Conservation (phyloP, 2,888 invertebrate species). For the Schizotus pectinicornis region DNA sequence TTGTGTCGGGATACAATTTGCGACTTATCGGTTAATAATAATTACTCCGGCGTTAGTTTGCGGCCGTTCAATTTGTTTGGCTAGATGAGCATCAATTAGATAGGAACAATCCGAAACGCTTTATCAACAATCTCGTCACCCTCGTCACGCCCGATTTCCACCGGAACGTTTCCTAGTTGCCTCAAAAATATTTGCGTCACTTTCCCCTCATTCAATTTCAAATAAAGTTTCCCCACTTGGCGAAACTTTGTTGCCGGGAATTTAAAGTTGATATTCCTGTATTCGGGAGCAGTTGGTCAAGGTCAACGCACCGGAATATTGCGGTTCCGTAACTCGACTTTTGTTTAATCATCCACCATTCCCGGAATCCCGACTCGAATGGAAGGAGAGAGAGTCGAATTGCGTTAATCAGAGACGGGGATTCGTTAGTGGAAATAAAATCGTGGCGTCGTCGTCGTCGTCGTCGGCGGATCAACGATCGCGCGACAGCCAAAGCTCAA, state of each 20-base stretch:
- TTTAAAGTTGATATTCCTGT: conserved; percentile 29
- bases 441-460: too few relatives aligned
- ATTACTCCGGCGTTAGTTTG: background rate
- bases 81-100: too few relatives aligned
- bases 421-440: too few relatives aligned
- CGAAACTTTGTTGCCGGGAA: conserved; percentile 25
- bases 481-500: too few relatives aligned
- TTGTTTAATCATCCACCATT: background rate
- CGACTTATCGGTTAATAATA: background rate
- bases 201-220: conserved; percentile 13
- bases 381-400: too few relatives aligned
- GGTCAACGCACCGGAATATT: conserved; percentile 16
- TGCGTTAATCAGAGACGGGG: too few relatives aligned
- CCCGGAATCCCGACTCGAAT: too few relatives aligned
- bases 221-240: conserved; percentile 15
- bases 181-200: conserved; percentile 5
- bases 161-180: background rate
- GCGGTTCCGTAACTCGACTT: background rate
- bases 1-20: too few relatives aligned
- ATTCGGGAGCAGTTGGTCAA: conserved; percentile 19
- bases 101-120: too few relatives aligned
- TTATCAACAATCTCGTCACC: background rate
- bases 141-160: background rate
- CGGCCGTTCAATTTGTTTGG: too few relatives aligned
- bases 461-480: too few relatives aligned